Evolutionary conservation across 2,113 vertebrate species (phyloP).

Genomic region (Nothobranchius furzeri): DNA sequence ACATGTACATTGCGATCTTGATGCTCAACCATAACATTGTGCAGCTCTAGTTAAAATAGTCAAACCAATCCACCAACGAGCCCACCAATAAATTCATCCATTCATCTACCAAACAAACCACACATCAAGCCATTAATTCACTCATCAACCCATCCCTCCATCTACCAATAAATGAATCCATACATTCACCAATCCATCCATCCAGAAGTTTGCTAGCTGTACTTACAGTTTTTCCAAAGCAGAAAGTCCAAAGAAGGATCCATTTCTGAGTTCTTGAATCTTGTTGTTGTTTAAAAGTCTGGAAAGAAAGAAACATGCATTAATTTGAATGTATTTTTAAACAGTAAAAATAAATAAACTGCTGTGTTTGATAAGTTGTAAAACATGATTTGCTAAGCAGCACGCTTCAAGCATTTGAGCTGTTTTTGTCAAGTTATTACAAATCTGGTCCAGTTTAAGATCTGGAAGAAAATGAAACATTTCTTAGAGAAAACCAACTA

Average conservation of each 20-base stretch:
- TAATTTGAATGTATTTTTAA: not conserved
- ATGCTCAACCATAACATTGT: too few species aligned
- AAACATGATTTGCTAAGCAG: not conserved
- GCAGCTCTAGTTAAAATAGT: too few species aligned
- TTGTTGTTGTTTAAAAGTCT: constrained; percentile 97
- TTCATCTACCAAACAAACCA: too few species aligned
- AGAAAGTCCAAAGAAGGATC: constrained; percentile 89
- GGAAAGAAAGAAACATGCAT: constrained; percentile 44
- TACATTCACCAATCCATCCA: not conserved
- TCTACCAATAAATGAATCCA: not conserved
- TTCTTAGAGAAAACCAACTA: not conserved
- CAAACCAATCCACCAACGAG: too few species aligned
- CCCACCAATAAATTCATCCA: too few species aligned
- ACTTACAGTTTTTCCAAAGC: constrained; percentile 95
- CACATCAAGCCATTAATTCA: too few species aligned
- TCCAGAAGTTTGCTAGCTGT: not conserved
- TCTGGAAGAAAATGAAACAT: not conserved
- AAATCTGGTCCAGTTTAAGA: not conserved
- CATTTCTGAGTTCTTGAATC: constrained; percentile 93
- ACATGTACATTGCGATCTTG: too few species aligned
- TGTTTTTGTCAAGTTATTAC: not conserved
- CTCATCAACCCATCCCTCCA: not conserved
- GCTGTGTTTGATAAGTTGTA: too few species aligned
- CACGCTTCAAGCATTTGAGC: not conserved
- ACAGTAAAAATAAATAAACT: not conserved